These are phyloP conservation scores for Leptogaster cylindrica DNA, from an alignment of 2,888 invertebrate genomes.

Conservation along the genomic window DNA sequence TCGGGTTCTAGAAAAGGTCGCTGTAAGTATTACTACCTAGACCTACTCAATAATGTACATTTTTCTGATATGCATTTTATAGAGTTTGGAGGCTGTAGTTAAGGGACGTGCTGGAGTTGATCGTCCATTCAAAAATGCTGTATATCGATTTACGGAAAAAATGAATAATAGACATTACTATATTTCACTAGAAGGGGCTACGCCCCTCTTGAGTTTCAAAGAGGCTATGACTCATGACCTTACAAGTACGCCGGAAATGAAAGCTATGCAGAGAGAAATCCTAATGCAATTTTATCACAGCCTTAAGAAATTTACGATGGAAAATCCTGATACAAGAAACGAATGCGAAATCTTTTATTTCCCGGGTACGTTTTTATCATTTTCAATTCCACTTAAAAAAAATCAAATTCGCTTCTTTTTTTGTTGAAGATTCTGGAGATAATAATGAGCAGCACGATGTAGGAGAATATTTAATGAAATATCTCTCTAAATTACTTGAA, in stretches of 20 bases:
- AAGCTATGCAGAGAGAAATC: slow-evolving; percentile 55
- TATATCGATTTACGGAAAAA: slow-evolving; percentile 52
- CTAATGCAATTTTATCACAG: slow-evolving; percentile 55
- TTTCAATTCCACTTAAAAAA: no score
- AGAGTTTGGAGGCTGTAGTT: slow-evolving; percentile 52
- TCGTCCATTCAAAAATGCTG: slow-evolving; percentile 55
- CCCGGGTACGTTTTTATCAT: no score
- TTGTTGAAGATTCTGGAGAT: no score
- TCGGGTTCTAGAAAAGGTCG: slow-evolving; percentile 49
- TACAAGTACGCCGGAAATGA: slow-evolving; percentile 55
- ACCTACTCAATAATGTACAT: no score
- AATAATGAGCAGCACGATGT: no score
- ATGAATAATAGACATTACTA: slow-evolving; percentile 54
- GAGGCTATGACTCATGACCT: slow-evolving; percentile 52
- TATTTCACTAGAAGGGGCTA: slow-evolving; percentile 57
- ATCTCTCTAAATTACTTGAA: no score
- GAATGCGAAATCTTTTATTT: slow-evolving; percentile 54
- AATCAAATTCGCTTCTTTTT: no score
- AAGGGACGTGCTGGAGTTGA: slow-evolving; percentile 56
- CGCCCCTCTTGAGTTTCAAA: slow-evolving; percentile 56
- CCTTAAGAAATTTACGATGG: slow-evolving; percentile 51
- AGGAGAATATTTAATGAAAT: no score
- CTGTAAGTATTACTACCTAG: no score
- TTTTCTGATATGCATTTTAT: no score
- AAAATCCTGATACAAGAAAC: slow-evolving; percentile 54